Evolutionary conservation across 2,113 vertebrate genomes (phyloP).

Genomic region (Egretta garzetta): DNA sequence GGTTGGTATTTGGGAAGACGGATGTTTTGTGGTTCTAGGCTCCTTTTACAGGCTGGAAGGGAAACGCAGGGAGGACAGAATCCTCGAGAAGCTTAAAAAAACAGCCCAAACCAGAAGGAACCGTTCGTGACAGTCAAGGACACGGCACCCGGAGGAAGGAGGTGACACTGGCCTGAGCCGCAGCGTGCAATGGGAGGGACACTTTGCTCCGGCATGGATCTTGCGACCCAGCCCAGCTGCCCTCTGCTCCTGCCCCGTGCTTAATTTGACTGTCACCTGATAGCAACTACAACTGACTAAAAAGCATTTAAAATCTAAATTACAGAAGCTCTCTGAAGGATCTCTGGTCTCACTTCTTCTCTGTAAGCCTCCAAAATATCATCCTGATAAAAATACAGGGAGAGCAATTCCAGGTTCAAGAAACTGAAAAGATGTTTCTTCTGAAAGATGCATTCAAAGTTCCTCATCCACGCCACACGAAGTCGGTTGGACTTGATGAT

Average conservation of each 20-base stretch:
- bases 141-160: neutral
- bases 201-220: neutral
- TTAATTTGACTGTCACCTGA: neutral
- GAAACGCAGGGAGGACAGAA: neutral
- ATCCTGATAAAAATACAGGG: neutral
- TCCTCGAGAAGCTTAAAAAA: neutral
- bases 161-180: accelerated
- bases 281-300: neutral
- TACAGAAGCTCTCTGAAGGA: neutral
- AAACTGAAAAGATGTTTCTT: neutral
- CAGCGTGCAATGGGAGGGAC: neutral
- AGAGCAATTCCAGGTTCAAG: neutral
- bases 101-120: neutral
- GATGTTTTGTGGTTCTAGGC: neutral
- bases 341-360: neutral
- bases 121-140: neutral
- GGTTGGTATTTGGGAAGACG: neutral
- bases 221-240: neutral
- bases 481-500: too few relatives aligned
- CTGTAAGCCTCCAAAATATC: neutral
- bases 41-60: neutral
- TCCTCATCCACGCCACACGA: neutral
- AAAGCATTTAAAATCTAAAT: neutral
- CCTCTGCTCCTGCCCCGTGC: neutral
- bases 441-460: neutral